Evolutionary conservation across 2,113 vertebrate species (phyloP).

Genomic region (Dromas ardeola): DNA sequence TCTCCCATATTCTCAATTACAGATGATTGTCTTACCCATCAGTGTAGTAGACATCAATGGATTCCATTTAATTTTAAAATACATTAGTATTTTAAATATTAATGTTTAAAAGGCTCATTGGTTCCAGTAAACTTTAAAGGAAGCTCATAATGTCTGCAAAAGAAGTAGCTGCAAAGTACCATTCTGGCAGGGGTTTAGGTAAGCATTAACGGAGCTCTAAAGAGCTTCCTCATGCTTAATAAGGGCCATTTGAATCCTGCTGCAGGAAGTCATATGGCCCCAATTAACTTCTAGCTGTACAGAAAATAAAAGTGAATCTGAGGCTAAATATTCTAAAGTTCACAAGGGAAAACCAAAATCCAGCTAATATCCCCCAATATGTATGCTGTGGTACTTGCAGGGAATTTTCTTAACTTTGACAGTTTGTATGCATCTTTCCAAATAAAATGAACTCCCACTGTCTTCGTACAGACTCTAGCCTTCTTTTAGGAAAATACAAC

Average conservation of each 20-base stretch:
- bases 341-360: neutral
- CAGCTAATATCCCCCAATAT: neutral
- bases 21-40: neutral
- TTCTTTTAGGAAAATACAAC: neutral
- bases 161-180: neutral
- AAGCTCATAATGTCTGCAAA: neutral
- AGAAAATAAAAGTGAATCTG: neutral
- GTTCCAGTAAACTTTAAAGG: slow-evolving; percentile 1
- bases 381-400: neutral
- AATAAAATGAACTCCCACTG: neutral
- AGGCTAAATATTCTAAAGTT: neutral
- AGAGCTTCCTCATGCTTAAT: neutral
- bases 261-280: neutral
- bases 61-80: slow-evolving; percentile 1
- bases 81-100: slow-evolving; percentile 44
- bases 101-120: neutral
- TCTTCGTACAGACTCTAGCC: neutral
- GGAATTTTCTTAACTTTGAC: neutral
- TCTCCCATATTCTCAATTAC: neutral
- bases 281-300: neutral
- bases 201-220: neutral
- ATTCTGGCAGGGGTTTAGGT: neutral
- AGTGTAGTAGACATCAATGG: neutral
- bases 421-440: neutral
- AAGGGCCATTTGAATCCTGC: neutral